Evolutionary conservation across 2,888 invertebrate species (phyloP).

Genomic region (Drosophila cognata): DNA sequence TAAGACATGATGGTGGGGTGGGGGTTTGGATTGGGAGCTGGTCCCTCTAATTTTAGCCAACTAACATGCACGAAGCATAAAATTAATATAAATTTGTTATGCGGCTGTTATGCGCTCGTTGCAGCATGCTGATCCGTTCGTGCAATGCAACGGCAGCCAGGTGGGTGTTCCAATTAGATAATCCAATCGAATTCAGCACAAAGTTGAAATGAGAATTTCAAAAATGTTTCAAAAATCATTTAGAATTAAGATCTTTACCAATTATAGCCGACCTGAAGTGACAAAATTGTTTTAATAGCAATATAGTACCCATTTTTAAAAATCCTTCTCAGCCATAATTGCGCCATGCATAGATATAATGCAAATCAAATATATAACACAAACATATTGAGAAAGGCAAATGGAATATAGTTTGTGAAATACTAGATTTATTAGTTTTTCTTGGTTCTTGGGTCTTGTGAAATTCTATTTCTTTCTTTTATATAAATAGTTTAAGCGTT

Average conservation of each 20-base stretch:
- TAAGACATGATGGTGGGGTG: slow-evolving; percentile 7
- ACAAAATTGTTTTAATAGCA: slow-evolving; percentile 1
- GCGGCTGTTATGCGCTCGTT: slow-evolving; percentile 16
- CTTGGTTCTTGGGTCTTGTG: neutral
- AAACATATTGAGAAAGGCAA: neutral
- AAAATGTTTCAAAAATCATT: slow-evolving; percentile 51
- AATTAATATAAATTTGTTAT: slow-evolving; percentile 59
- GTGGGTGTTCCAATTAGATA: slow-evolving; percentile 48
- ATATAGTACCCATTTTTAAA: neutral
- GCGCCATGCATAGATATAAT: neutral
- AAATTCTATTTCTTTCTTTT: neutral
- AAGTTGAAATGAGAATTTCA: slow-evolving; percentile 11
- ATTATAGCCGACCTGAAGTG: slow-evolving; percentile 24
- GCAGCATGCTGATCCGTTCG: slow-evolving; percentile 6
- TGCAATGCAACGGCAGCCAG: slow-evolving; percentile 23
- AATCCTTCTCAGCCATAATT: neutral
- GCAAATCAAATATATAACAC: neutral
- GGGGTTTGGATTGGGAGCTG: slow-evolving; percentile 2
- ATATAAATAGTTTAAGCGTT: no score
- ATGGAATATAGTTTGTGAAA: neutral
- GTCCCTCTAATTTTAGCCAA: slow-evolving; percentile 43
- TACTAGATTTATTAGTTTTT: neutral
- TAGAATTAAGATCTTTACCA: slow-evolving; percentile 21
- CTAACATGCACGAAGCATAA: slow-evolving; percentile 20
- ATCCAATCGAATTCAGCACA: slow-evolving; percentile 34